Base-by-base conservation (phyloP, 2,797 vertebrate genomes). In the Chiroxiphia lanceolata region DNA sequence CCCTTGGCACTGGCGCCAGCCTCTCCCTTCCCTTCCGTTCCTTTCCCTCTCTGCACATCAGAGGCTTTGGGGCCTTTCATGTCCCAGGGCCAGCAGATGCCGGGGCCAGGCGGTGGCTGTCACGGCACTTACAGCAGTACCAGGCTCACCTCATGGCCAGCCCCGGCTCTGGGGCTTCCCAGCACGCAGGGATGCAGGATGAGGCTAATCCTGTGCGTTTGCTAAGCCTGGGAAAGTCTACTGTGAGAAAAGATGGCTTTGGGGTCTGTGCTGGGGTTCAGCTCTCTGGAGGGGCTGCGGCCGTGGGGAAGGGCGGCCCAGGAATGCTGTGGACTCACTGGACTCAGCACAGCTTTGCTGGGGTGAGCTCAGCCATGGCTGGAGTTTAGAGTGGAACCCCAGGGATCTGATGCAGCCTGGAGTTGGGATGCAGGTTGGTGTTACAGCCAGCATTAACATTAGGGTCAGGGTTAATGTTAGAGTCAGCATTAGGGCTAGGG, bases 21-120 rank as follows among this genome's bases (percentile, higher is more conserved):
- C 81, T 94, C 70, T 94, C 82, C 90, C 75, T 94, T 95, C 78
- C 78, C 9, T 42, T 90, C 78, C 78, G 10, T 36, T 90, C 81
- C 61, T 61, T 85, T 38, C 82, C 89, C 54, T 80, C 83, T 47
- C 80, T 0, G 10, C 63, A 94, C 83, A 94, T 92, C 95, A 94
- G 95, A 88, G 59, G 80, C 57, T 96, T 90, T 81, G 79, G 20
- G 57, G 74, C 77, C 88, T 94, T 97, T 95, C 88, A 87, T 91
- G 83, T 95, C 93, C 19, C 65, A 20, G 84, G 71, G 71, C 82
- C 69, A 47, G 94, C 78, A 85, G 90, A 83, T 76, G 57, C 18
- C 4, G 13, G 95, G 87, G 83, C 89, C 94, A 95, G 94, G 91
- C 80, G 0, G 86, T n/a, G 94, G 78, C 92, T 96, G 95, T 89